These are phyloP conservation scores for Tolypeutes matacus DNA, from an alignment of 2,797 vertebrate genomes.

Conservation along the genomic window DNA sequence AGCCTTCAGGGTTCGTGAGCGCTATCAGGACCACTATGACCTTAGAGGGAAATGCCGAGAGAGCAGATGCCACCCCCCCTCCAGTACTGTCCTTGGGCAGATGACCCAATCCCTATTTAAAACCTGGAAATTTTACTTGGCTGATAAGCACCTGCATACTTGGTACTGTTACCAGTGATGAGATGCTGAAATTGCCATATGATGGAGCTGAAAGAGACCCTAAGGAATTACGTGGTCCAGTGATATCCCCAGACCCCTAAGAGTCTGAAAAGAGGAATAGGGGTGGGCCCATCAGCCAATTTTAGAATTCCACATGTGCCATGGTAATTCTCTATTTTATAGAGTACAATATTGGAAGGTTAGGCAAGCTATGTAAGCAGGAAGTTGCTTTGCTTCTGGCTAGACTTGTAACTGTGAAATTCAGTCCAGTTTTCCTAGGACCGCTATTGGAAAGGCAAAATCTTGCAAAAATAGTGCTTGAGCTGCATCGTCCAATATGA, in stretches of 20 bases:
- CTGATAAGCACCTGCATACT: not conserved
- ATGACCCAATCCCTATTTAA: not conserved
- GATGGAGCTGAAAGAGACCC: not conserved
- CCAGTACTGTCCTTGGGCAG: not conserved
- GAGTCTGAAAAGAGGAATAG: not conserved
- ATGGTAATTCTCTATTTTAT: not conserved
- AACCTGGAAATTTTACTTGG: not conserved
- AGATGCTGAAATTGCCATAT: not conserved
- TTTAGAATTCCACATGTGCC: not conserved
- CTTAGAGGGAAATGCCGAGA: not conserved
- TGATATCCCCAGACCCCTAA: not conserved
- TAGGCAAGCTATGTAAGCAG: not conserved
- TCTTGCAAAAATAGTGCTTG: not conserved
- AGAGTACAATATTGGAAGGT: not conserved
- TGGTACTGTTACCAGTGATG: not conserved
- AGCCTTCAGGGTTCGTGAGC: not conserved
- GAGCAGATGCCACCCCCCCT: not conserved
- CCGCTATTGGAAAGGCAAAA: not conserved
- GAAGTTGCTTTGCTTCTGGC: not conserved
- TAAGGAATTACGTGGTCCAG: not conserved
- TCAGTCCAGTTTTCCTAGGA: not conserved
- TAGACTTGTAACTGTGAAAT: not conserved
- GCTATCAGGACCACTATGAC: not conserved
- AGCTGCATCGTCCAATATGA: not conserved
- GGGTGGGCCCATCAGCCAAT: not conserved